Percentiles rank a stretch among this genome's conserved stretches.
These are phyloP conservation scores for Sebastes steindachneri DNA, from an alignment of 2,797 vertebrate species.

Conservation along the genomic window DNA sequence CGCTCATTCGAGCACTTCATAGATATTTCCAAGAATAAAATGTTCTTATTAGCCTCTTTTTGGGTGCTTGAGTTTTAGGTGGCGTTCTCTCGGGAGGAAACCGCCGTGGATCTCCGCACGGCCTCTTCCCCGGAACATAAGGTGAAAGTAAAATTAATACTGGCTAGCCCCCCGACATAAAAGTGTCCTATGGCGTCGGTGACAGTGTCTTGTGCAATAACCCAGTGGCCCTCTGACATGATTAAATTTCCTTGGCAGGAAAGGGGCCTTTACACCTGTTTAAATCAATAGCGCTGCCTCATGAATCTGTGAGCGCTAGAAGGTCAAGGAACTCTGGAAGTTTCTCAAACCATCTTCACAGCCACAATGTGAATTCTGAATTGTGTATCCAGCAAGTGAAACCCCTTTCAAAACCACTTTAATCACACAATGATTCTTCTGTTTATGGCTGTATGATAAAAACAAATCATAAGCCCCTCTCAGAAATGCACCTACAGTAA, in stretches of 20 bases:
- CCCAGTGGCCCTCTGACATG: conserved; percentile 66
- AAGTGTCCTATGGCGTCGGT: conserved; percentile 55
- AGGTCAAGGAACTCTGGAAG: conserved; percentile 68
- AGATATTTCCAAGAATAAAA: conserved; percentile 33
- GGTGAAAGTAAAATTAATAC: conserved; percentile 59
- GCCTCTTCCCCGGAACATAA: background rate
- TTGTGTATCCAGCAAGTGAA: background rate
- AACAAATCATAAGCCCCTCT: background rate
- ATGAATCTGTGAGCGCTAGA: conserved; percentile 74
- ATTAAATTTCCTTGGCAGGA: conserved; percentile 73
- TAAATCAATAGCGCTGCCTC: conserved; percentile 80
- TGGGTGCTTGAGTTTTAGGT: background rate
- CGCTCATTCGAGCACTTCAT: background rate
- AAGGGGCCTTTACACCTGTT: conserved; percentile 75
- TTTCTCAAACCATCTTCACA: conserved; percentile 51
- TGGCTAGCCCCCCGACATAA: conserved; percentile 47
- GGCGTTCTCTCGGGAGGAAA: conserved; percentile 7
- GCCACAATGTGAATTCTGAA: conserved; percentile 41
- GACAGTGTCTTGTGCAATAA: conserved; percentile 76
- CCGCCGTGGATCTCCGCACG: background rate
- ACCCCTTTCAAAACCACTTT: background rate
- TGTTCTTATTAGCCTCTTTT: conserved; percentile 30
- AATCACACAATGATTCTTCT: background rate
- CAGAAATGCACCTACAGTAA: background rate
- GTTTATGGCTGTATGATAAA: background rate